Evolutionary conservation across 2,888 invertebrate species (phyloP), one percentile per base, ranked within the genome.

Genomic region (Drosophila mercatorum): DNA sequence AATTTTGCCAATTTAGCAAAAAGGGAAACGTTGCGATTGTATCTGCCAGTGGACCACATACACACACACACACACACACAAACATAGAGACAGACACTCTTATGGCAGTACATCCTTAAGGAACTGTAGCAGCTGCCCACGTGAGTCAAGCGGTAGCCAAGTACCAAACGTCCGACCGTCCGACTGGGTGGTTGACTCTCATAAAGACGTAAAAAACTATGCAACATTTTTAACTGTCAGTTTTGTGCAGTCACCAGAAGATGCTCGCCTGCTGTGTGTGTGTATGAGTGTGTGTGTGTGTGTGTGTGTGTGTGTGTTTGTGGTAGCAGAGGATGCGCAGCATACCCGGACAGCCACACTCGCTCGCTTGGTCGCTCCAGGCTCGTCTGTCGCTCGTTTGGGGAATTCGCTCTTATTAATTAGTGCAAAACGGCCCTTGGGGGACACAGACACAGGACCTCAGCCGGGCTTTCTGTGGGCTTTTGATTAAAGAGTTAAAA

Each of bases 391-490:
- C 46, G 65, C 55, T 75, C 66, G 79, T 75, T 71, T 74, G 75
- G 86, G 83, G 86, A 81, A 89, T 87, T 89, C 81, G 75, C 87
- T 81, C 83, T 89, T 87, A 87, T 87, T 87, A 87, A 87, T 87
- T 87, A 87, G 90, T 83, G 87, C 86, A 87, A 87, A 87, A 87
- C 79, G 90, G 90, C 88, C 86, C 90, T 89, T 79, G 90, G 86
- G 86, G 88, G 74, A 69, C 67, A 70, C 34, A 51, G 51, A 51
- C 67, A 53, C 68, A 67, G 47, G 47, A 80, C 63, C 72, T 69
- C 61, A 57, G 79, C 62, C 66, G 72, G 78, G 67, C 68, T 67
- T 67, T 59, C 67, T 68, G 65, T 69, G 88, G 69, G 68, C 76
- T 82, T 80, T 86, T 88, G 83, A 88, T 88, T 83, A 83, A 83